Evolutionary conservation across 2,888 invertebrate genomes (phyloP), one percentile per base, ranked within the genome.

Genomic region (Latrodectus hesperus): DNA sequence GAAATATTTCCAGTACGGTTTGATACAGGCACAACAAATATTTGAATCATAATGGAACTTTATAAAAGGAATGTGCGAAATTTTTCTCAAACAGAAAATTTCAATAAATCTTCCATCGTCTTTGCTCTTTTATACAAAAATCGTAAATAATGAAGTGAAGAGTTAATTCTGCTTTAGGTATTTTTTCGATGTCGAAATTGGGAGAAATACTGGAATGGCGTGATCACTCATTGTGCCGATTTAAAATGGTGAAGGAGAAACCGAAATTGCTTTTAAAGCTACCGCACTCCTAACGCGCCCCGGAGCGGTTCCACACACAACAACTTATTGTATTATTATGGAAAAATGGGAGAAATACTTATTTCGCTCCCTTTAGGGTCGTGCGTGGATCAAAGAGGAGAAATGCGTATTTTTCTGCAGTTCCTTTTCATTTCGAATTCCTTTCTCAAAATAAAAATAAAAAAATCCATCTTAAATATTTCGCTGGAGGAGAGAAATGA

Each of bases 281-380:
- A n/a, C 14, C 60, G n/a, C 4, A 60, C 60, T 60, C 60, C n/a
- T n/a, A 60, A n/a, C 11, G n/a, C 10, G 10, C 10, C 60, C 60
- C 10, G 60, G 60, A 10, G 60, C 60, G 4, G 60, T 11, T 16
- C 60, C n/a, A 0, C 11, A 4, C 60, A 60, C 60, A 60, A 60
- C 60, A 60, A n/a, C 60, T 60, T 60, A 60, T 60, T n/a, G 60
- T 60, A 60, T 16, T 60, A 60, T 60, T 60, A 60, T 60, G 60
- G 60, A 60, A 60, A 38, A 60, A 60, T 60, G 60, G 60, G 60
- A 12, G n/a, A 60, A 60, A 60, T 60, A 60, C 60, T 60, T 60
- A 60, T 60, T 60, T 60, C 16, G n/a, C 11, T 60, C 60, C 60
- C 60, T 60, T 60, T 6, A n/a, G 60, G 60, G 60, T 60, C 60